Base-by-base conservation (phyloP, 2,888 invertebrate genomes). In the Mycogona germanica region DNA sequence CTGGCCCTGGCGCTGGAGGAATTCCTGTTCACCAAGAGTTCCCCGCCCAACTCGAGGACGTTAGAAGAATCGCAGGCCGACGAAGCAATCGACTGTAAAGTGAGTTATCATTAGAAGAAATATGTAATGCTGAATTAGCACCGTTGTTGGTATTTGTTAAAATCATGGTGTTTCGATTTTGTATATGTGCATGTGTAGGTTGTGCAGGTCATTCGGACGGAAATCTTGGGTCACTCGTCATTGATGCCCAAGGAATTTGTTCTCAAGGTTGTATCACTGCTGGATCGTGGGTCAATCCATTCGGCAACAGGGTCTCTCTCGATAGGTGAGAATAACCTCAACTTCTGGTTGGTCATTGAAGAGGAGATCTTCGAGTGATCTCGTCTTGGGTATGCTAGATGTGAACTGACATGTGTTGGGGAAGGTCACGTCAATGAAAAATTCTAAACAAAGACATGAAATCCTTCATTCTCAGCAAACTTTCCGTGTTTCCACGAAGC, bases 211-310 rank as follows among this genome's bases (percentile, higher is more conserved):
- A 73, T 91, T 55, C 75, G 87, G 55, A 83, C 83, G 58, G 84
- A 88, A 72, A 81, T 92, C 67, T 68, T 83, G 66, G 87, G 92
- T 37, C 83, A 84, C 70, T 82, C 87, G 2, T 76, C 77, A 61
- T 76, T 77, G 60, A 79, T 89, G 67, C 85, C 87, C 51, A 78
- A 82, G 68, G 84, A 87, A 62, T 86, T 91, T 70, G 81, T 84
- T 62, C 78, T 84, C 64, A 79, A 84, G 68, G 80, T 91, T 49
- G 87, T 92, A 61, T 80, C 83, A 62, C 73, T 92, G 59, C 72
- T 91, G 53, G 87, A 91, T 69, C 81, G 83, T 65, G 91, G 89
- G 17, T 87, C 88, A 30, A 84, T 88, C 63, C 83, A 84, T 72
- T 84, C 84, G 17, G 82, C 66, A 14, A 61, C 63, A 6, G 61